Conservation (phyloP, 2,888 invertebrate species). For the Melieria crassipennis region DNA sequence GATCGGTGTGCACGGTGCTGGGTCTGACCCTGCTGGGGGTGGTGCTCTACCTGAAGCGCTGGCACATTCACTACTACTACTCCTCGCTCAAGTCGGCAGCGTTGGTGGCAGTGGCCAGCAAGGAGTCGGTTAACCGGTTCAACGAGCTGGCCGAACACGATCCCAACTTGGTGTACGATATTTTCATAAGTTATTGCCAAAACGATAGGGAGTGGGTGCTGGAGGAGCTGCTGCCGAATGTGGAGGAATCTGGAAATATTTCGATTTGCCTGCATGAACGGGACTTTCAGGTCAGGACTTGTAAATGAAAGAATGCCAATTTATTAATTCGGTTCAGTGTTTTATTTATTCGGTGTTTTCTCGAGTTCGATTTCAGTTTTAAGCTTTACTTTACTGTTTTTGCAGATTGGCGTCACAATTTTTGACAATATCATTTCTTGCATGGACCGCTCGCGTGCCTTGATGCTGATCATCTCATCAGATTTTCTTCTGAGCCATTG, state of each 20-base stretch:
- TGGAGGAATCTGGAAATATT: slow-evolving; percentile 70
- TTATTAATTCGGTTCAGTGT: too few species aligned
- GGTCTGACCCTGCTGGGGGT: slow-evolving; percentile 45
- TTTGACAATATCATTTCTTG: slow-evolving; percentile 77
- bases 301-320: neutral
- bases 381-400: neutral
- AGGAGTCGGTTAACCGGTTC: slow-evolving; percentile 59
- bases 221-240: slow-evolving; percentile 71
- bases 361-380: too few species aligned
- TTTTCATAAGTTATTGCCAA: slow-evolving; percentile 77
- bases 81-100: slow-evolving; percentile 71
- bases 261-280: slow-evolving; percentile 77
- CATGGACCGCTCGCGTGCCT: slow-evolving; percentile 74
- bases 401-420: slow-evolving; percentile 73
- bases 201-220: slow-evolving; percentile 74
- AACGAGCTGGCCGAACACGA: slow-evolving; percentile 49
- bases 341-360: too few species aligned
- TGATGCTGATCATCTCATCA: slow-evolving; percentile 73
- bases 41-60: slow-evolving; percentile 68
- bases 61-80: slow-evolving; percentile 70
- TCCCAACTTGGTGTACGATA: slow-evolving; percentile 69
- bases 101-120: slow-evolving; percentile 68
- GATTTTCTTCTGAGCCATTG: slow-evolving; percentile 75
- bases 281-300: slow-evolving; percentile 71
- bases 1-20: slow-evolving; percentile 45